Percentiles rank a stretch among this genome's conserved stretches.
Conservation (phyloP, 2,797 vertebrate species). For the Mormyrops attenuatus region DNA sequence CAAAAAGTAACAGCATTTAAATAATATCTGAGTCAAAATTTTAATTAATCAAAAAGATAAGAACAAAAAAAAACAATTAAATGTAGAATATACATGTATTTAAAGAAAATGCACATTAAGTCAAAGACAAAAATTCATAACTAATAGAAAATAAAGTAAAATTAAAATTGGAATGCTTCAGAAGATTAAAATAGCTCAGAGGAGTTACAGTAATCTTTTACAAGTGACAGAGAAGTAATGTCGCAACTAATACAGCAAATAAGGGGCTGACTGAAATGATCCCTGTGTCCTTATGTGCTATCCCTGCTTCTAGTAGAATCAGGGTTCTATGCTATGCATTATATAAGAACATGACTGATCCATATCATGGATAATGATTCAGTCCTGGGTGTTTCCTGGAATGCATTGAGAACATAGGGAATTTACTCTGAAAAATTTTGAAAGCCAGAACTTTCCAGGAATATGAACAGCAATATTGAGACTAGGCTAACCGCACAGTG, state of each 20-base stretch:
- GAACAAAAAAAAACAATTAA: background rate
- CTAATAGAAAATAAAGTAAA: background rate
- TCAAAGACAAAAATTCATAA: background rate
- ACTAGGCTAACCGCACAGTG: background rate
- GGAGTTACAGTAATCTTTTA: background rate
- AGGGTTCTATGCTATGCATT: background rate
- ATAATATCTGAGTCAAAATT: background rate
- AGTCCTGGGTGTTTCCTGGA: background rate
- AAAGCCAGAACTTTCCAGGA: background rate
- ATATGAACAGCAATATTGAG: background rate
- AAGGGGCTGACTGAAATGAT: background rate
- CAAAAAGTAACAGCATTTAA: background rate
- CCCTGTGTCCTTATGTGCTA: background rate
- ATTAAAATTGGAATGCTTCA: background rate
- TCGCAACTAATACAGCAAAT: background rate
- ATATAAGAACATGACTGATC: background rate
- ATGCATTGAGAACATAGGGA: conserved; percentile 1
- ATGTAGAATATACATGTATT: background rate
- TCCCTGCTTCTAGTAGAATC: background rate
- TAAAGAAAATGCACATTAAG: background rate
- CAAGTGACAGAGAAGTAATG: background rate
- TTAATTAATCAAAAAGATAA: background rate
- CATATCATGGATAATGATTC: background rate
- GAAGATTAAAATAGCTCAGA: background rate
- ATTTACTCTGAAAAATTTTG: background rate